A percentile compares a stretch with the other conserved stretches of the same genome.
These are phyloP conservation scores for Rotaria macrura DNA, from an alignment of 2,888 invertebrate genomes.

Conservation along the genomic window DNA sequence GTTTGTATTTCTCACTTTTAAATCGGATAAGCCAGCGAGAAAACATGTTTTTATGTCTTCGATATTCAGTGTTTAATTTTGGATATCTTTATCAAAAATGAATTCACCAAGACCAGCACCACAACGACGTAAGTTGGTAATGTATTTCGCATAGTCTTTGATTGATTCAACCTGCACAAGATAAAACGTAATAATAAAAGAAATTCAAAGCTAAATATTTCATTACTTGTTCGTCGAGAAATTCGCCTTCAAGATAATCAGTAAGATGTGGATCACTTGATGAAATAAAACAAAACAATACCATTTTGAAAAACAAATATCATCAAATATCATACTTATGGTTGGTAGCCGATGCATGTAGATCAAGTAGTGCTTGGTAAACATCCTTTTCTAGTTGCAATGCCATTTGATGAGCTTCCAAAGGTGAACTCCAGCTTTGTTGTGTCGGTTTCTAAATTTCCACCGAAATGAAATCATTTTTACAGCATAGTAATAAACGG, in stretches of 20 bases:
- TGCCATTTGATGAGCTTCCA: slow-evolving; percentile 28
- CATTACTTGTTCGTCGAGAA: slow-evolving; percentile 53
- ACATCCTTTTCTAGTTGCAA: slow-evolving; percentile 32
- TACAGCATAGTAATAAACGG: neutral
- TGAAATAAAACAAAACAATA: neutral
- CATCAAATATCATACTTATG: neutral
- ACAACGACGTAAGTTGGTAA: slow-evolving; percentile 27
- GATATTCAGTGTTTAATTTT: neutral
- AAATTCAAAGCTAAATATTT: neutral
- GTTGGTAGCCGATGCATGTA: slow-evolving; percentile 49
- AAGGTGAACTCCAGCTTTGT: slow-evolving; percentile 24
- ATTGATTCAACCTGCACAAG: slow-evolving; percentile 15
- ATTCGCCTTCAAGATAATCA: slow-evolving; percentile 55
- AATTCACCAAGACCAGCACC: slow-evolving; percentile 33
- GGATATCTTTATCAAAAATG: slow-evolving; percentile 25
- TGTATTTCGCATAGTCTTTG: slow-evolving; percentile 24
- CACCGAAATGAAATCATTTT: neutral
- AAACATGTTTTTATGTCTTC: neutral
- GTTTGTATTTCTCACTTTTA: no score
- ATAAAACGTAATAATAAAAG: neutral
- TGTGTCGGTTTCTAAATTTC: slow-evolving; percentile 22
- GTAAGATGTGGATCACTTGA: slow-evolving; percentile 53
- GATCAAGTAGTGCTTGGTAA: slow-evolving; percentile 25
- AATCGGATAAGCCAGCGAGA: neutral
- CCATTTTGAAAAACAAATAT: neutral